Percentiles rank a stretch among this genome's conserved stretches.
Conservation (phyloP, 2,113 vertebrate genomes). For the Anolis sagrei region DNA sequence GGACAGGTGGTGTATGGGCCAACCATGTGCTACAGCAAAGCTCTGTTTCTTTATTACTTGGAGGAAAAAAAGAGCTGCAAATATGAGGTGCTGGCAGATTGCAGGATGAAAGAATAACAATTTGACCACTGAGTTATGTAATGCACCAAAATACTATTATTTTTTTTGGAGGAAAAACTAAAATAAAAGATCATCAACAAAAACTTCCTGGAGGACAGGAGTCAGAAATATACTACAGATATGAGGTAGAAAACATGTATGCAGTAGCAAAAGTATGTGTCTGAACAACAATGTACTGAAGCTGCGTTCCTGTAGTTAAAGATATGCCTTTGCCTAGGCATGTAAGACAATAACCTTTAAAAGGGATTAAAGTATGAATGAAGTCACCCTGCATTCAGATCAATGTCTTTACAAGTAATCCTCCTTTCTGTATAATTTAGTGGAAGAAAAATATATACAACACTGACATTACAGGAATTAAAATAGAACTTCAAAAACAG, state of each 20-base stretch:
- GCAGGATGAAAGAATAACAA: conserved; percentile 9
- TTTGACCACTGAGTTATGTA: background rate
- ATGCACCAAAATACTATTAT: background rate
- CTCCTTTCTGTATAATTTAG: background rate
- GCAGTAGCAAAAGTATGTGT: background rate
- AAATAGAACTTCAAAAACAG: background rate
- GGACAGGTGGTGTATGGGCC: conserved; percentile 26
- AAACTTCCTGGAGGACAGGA: background rate
- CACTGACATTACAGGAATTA: background rate
- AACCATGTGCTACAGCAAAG: conserved; percentile 19
- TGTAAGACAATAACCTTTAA: background rate
- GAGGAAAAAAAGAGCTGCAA: background rate
- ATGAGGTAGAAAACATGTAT: background rate
- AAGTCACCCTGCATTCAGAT: background rate
- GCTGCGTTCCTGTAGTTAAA: background rate
- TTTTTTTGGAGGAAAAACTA: too few relatives aligned
- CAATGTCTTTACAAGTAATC: background rate
- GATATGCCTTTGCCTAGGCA: background rate
- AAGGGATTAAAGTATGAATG: background rate
- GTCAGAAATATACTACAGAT: background rate
- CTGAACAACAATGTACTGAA: background rate
- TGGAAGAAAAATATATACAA: background rate
- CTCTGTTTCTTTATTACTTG: background rate
- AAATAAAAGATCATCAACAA: background rate
- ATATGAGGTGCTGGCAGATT: conserved; percentile 21